Conservation (phyloP, 2,797 vertebrate genomes). For the Novumbra hubbsi region DNA sequence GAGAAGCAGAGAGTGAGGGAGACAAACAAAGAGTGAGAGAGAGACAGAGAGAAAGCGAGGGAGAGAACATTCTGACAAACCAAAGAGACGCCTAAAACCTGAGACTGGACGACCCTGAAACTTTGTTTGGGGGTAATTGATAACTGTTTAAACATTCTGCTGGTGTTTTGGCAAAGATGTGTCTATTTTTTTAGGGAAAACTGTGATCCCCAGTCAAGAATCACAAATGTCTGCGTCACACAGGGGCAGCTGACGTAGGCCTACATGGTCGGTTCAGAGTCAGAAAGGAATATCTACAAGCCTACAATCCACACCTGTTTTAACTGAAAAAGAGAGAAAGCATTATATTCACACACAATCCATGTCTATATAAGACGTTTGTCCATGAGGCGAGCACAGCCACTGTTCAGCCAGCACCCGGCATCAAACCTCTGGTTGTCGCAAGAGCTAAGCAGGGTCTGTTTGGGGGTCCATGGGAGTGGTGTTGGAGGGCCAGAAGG, state of each 20-base stretch:
- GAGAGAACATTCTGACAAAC: too few species aligned
- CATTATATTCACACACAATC: too few species aligned
- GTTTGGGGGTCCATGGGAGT: too few species aligned
- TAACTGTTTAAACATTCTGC: neutral
- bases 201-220: constrained; percentile 26
- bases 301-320: neutral
- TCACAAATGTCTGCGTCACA: constrained; percentile 22
- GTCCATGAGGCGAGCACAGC: too few species aligned
- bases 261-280: neutral
- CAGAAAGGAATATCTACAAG: constrained; percentile 5
- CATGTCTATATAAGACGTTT: too few species aligned
- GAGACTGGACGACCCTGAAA: too few species aligned
- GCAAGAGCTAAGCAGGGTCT: too few species aligned
- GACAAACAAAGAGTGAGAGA: neutral
- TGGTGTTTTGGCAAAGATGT: constrained; percentile 14
- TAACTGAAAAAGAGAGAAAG: too few species aligned
- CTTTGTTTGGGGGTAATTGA: neutral
- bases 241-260: neutral
- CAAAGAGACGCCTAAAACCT: too few species aligned
- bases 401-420: too few species aligned
- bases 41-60: neutral
- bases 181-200: constrained; percentile 27
- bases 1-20: neutral
- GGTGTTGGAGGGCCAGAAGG: too few species aligned
- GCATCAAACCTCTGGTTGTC: too few species aligned